Evolutionary conservation across 1,140 invertebrate genomes (phyloP).

Genomic region (Temnothorax nylanderi): DNA sequence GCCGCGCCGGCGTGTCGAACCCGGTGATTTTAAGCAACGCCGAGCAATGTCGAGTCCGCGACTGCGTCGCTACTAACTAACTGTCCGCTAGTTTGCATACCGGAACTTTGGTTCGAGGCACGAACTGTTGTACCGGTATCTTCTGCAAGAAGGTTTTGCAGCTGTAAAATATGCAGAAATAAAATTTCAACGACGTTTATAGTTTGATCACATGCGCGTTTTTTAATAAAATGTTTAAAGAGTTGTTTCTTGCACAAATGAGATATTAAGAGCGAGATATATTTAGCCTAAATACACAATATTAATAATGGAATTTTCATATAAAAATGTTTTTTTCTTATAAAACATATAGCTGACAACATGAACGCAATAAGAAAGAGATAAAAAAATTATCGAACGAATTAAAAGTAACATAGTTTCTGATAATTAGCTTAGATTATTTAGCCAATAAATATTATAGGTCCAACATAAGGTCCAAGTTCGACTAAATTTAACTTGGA

Average conservation of each 20-base stretch:
- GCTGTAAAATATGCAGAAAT: slow-evolving; percentile 1
- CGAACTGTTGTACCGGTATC: slow-evolving; percentile 23
- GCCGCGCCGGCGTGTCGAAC: background rate
- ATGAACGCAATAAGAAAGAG: background rate
- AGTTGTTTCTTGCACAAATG: background rate
- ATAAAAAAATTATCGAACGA: background rate
- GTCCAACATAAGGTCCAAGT: background rate
- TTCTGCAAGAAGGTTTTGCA: slow-evolving; percentile 17
- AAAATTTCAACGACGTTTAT: background rate
- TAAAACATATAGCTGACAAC: background rate
- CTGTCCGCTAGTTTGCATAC: slow-evolving; percentile 6
- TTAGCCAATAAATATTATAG: background rate
- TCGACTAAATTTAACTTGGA: background rate
- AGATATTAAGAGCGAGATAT: background rate
- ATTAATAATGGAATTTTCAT: background rate
- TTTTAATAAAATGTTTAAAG: background rate
- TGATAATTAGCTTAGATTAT: background rate
- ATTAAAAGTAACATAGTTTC: background rate
- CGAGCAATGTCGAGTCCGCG: slow-evolving; percentile 12
- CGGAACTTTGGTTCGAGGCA: slow-evolving; percentile 29
- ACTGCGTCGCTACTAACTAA: background rate
- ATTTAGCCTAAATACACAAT: background rate
- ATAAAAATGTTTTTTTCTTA: background rate
- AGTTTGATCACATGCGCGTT: background rate
- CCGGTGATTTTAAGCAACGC: slow-evolving; percentile 48